These are phyloP conservation scores for Watsonalla cultraria DNA, from an alignment of 2,888 invertebrate genomes.

Conservation along the genomic window DNA sequence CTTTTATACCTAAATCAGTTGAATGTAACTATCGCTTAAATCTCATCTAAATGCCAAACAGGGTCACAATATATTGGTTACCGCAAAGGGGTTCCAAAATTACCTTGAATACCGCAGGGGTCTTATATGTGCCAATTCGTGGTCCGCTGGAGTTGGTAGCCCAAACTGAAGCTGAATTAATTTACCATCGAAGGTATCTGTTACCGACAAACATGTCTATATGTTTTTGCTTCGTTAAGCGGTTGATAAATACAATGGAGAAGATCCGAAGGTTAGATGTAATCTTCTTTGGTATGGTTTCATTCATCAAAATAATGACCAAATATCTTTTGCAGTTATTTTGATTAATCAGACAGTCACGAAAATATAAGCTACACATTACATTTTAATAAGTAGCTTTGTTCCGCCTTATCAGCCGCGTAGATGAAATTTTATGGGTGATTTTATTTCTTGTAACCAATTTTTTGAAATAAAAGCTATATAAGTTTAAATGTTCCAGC, in stretches of 20 bases:
- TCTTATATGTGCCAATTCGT: constrained; percentile 16
- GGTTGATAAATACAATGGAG: not conserved
- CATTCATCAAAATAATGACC: too few species aligned
- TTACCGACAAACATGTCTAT: constrained; percentile 6
- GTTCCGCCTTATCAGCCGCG: too few species aligned
- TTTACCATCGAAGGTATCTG: constrained; percentile 7
- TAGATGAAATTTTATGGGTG: too few species aligned
- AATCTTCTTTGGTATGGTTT: too few species aligned
- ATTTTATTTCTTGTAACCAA: too few species aligned
- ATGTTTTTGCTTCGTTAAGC: not conserved
- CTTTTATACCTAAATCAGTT: not conserved
- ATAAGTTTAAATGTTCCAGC: too few species aligned
- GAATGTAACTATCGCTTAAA: not conserved
- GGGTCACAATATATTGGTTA: not conserved
- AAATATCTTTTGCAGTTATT: too few species aligned
- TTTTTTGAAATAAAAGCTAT: too few species aligned
- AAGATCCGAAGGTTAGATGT: too few species aligned
- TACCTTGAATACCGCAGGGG: constrained; percentile 11
- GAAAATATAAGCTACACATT: too few species aligned
- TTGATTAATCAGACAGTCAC: too few species aligned
- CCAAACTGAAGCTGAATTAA: constrained; percentile 23
- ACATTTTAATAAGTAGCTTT: too few species aligned
- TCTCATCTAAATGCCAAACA: not conserved
- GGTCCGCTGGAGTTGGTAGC: constrained; percentile 18
- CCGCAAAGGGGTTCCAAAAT: constrained; percentile 10